Conservation (phyloP, 2,888 invertebrate genomes). For the Cephus nigrinus region DNA sequence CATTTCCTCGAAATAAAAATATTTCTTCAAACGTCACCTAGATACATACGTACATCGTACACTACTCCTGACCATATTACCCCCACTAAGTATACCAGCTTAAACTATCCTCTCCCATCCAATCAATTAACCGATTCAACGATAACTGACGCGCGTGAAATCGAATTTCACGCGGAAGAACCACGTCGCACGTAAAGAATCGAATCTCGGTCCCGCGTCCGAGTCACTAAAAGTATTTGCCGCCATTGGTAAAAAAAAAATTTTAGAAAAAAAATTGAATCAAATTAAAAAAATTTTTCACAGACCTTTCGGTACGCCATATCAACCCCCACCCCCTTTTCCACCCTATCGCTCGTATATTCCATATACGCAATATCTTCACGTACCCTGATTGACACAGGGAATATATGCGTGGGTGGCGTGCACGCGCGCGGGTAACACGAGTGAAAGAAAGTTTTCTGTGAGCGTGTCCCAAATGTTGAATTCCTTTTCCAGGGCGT, state of each 20-base stretch:
- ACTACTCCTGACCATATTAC: not conserved
- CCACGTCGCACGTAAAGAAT: not conserved
- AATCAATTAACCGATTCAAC: conserved; percentile 45
- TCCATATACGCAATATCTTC: not conserved
- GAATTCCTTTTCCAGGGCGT: conserved; percentile 58
- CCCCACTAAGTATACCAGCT: not conserved
- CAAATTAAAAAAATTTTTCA: not conserved
- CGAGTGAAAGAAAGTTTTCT: conserved; percentile 24
- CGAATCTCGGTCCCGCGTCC: not conserved
- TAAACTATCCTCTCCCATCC: conserved; percentile 15
- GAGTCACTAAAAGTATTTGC: not conserved
- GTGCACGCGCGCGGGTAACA: not conserved
- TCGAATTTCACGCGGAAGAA: conserved; percentile 43
- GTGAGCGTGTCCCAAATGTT: conserved; percentile 59
- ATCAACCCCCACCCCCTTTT: not conserved
- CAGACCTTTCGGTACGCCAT: not conserved
- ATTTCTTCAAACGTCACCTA: not conserved
- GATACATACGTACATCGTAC: not conserved
- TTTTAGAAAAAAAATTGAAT: not conserved
- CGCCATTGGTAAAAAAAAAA: not conserved
- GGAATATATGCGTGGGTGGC: not conserved
- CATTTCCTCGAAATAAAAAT: not conserved
- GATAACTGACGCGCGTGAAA: conserved; percentile 52
- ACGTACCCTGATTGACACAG: not conserved
- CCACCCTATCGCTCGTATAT: not conserved